phyloP scores from a whole-genome alignment of 2,888 invertebrate species.

The Cacoxenus indagator region DNA sequence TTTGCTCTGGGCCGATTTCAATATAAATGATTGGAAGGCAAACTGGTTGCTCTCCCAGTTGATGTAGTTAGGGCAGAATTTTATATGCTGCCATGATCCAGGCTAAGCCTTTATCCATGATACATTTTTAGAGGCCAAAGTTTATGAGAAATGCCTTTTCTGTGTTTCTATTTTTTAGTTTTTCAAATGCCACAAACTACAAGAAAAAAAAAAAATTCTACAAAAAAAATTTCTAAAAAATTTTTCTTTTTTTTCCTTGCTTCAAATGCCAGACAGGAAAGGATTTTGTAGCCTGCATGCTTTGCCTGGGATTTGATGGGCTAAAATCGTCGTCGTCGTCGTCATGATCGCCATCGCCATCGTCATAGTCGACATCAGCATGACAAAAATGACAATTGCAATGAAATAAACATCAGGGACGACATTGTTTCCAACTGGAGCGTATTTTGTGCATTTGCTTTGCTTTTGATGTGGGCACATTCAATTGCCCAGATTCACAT shows the following conservation, averaged over 20 bases:
- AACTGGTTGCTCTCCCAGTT: too few relatives aligned
- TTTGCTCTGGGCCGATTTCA: too few relatives aligned
- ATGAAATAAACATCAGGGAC: conserved; percentile 22
- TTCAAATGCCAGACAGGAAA: background rate
- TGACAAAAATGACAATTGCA: conserved; percentile 19
- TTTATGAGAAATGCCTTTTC: too few relatives aligned
- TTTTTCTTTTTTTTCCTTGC: background rate
- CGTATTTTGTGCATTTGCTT: conserved; percentile 13
- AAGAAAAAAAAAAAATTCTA: background rate
- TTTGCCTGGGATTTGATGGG: conserved; percentile 14
- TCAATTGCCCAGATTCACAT: background rate
- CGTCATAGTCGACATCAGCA: background rate
- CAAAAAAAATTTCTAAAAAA: too few relatives aligned
- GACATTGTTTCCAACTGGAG: conserved; percentile 14
- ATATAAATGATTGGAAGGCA: too few relatives aligned
- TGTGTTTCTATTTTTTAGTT: background rate
- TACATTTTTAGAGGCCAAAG: too few relatives aligned
- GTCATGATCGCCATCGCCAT: background rate
- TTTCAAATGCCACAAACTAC: conserved; percentile 5
- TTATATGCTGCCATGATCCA: too few relatives aligned
- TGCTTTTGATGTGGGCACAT: background rate
- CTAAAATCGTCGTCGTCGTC: background rate
- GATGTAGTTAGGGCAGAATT: too few relatives aligned
- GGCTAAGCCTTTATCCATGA: too few relatives aligned
- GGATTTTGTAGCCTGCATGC: background rate